Conservation (phyloP, 2,888 invertebrate species). For the Lepeophtheirus nordmannii region DNA sequence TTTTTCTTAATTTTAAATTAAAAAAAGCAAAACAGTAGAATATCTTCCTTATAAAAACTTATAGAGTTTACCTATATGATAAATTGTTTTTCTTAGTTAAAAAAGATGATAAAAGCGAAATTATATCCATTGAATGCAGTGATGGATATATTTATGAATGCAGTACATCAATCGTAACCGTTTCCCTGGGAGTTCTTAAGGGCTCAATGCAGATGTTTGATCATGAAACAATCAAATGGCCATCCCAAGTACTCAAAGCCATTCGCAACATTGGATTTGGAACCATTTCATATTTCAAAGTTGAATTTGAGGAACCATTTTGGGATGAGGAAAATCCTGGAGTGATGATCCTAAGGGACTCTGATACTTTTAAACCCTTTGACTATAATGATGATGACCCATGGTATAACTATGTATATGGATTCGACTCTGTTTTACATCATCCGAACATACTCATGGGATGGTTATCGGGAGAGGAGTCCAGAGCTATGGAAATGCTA, state of each 20-base stretch:
- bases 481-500: conserved; percentile 8
- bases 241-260: neutral
- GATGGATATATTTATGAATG: neutral
- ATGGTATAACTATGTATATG: neutral
- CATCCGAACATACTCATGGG: conserved; percentile 20
- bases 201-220: neutral
- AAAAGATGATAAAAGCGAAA: neutral
- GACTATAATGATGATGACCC: neutral
- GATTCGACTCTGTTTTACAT: conserved; percentile 7
- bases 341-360: conserved; percentile 5
- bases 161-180: conserved; percentile 32
- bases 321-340: conserved; percentile 28
- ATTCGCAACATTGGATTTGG: conserved; percentile 32
- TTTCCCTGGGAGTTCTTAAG: conserved; percentile 33
- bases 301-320: conserved; percentile 32
- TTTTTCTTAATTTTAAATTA: too few relatives aligned
- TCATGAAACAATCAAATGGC: conserved; percentile 1
- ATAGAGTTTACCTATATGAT: neutral
- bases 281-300: conserved; percentile 33
- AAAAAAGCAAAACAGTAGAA: too few relatives aligned
- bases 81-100: neutral
- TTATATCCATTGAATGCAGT: too few relatives aligned
- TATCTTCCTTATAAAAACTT: too few relatives aligned
- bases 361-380: neutral
- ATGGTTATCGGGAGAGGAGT: conserved; percentile 19